Base-by-base conservation (phyloP, 2,888 invertebrate genomes). In the Nymphalis urticae region DNA sequence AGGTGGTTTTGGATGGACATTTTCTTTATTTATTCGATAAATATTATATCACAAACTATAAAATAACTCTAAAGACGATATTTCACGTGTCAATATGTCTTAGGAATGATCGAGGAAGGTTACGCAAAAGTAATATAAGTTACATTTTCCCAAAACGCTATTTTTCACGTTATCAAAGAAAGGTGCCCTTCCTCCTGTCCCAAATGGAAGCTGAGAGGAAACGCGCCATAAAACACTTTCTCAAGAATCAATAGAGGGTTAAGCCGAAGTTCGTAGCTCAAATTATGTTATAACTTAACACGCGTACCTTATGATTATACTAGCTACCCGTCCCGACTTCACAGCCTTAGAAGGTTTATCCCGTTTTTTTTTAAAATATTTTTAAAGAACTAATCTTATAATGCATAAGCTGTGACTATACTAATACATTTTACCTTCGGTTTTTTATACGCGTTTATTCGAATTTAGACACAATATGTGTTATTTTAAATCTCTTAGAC, bases 101-200 rank as follows among this genome's bases (percentile, higher is more conserved):
- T n/a, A 56, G 17, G 17, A 56, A 56, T 58, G 36, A 71, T 77
- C 77, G 78, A 75, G 77, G 81, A 82, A 85, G 83, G 82, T 82
- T 82, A 81, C 82, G 80, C 42, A 42, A 42, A 58, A 58, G 58
- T 19, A 58, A 58, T 19, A 36, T 82, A 81, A 81, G 85, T 83
- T 82, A 84, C 79, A 82, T 54, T 66, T 85, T 85, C 82, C 83
- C 80, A 80, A 84, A 83, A 82, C 81, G 84, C 86, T 89, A 89
- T 90, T 90, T 90, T 89, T 90, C 88, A 88, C 83, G 86, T 87
- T 89, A 89, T 92, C 89, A 90, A 90, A 84, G 86, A 85, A 84
- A 85, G 81, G 84, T 79, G 82, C 86, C 85, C 87, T 87, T 85
- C 88, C 88, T 88, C 87, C 89, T 84, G 85, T 80, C 73, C 79